A percentile compares a stretch with the other conserved stretches of the same genome.
These are phyloP conservation scores for Sylvilagus bachmani DNA, from an alignment of 2,113 vertebrate species.

Conservation along the genomic window DNA sequence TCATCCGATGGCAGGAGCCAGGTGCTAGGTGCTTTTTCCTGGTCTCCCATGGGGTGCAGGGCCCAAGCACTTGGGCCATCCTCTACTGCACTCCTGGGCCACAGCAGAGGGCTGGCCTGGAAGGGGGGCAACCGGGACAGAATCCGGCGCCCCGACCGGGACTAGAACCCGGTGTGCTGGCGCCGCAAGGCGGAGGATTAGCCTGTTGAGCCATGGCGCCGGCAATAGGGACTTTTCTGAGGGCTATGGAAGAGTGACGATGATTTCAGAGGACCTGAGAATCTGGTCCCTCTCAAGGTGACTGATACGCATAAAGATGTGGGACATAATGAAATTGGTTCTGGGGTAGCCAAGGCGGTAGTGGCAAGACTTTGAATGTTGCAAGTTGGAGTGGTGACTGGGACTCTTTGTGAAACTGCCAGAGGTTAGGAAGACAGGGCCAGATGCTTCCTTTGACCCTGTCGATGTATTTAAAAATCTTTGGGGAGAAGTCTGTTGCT, in stretches of 20 bases:
- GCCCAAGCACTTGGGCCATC: too few relatives aligned
- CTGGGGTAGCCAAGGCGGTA: background rate
- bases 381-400: background rate
- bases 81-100: too few relatives aligned
- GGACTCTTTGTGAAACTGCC: background rate
- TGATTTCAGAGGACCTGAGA: background rate
- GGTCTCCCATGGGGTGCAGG: too few relatives aligned
- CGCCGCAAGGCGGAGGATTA: too few relatives aligned
- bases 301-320: background rate
- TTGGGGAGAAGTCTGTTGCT: background rate
- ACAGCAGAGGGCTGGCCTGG: too few relatives aligned
- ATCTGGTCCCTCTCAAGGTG: background rate
- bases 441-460: background rate
- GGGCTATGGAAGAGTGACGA: background rate
- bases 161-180: too few relatives aligned
- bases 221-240: background rate
- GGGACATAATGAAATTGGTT: background rate
- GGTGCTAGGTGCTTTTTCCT: too few relatives aligned
- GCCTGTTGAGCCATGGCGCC: too few relatives aligned
- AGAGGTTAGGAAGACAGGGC: background rate
- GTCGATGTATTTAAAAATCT: background rate
- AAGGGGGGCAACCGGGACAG: too few relatives aligned
- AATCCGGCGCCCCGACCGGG: too few relatives aligned
- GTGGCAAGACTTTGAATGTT: constrained; percentile 5
- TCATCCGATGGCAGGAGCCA: too few relatives aligned